Percentiles rank a stretch among this genome's conserved stretches.
These are phyloP conservation scores for Atta cephalotes DNA, from an alignment of 1,140 invertebrate genomes.

Conservation along the genomic window DNA sequence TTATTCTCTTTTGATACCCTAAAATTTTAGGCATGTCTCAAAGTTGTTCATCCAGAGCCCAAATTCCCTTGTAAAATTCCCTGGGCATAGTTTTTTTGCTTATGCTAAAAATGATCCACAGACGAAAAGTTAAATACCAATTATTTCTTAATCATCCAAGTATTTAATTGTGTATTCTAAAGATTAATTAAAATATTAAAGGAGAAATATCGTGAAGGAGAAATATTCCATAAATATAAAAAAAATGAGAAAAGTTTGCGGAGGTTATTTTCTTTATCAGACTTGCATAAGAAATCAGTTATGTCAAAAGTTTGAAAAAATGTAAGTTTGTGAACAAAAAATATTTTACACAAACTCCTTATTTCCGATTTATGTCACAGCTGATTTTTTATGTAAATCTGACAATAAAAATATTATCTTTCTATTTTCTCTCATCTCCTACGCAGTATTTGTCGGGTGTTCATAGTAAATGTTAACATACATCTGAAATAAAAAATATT, in stretches of 20 bases:
- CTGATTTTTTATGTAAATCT: constrained; percentile 6
- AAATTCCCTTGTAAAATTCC: too few relatives aligned
- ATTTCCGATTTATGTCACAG: neutral
- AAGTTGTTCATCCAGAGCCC: too few relatives aligned
- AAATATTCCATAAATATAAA: constrained; percentile 26
- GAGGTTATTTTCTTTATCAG: constrained; percentile 9
- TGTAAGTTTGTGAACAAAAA: constrained; percentile 4
- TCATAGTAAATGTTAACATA: neutral
- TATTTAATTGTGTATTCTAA: neutral
- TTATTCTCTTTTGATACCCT: too few relatives aligned
- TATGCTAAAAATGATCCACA: too few relatives aligned
- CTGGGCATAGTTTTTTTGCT: too few relatives aligned
- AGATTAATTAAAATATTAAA: neutral
- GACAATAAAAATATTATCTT: neutral
- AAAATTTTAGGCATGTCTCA: too few relatives aligned
- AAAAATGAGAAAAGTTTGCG: neutral
- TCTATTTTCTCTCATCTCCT: neutral
- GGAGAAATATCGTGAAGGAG: neutral
- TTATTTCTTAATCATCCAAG: neutral
- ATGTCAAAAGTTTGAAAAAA: neutral
- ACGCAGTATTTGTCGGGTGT: neutral
- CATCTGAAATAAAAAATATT: neutral
- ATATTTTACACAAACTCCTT: neutral
- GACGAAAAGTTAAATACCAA: neutral
- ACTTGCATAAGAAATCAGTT: neutral